Percentiles rank a stretch among this genome's conserved stretches.
These are phyloP conservation scores for Epizoanthus rinbou DNA, from an alignment of 92 coral and sea anemone species.

Conservation along the genomic window DNA sequence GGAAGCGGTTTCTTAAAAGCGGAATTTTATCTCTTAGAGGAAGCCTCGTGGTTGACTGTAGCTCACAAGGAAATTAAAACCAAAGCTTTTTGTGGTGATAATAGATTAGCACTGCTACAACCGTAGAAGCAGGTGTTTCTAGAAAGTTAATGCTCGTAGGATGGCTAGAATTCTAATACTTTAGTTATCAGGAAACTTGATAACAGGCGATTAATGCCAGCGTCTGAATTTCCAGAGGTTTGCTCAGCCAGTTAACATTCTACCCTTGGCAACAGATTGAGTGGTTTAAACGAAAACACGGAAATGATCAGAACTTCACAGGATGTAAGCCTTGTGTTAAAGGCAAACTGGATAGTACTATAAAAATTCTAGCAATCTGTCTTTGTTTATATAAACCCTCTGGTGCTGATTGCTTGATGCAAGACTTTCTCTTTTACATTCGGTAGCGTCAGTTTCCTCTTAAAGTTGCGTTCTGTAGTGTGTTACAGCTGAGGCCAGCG, in stretches of 20 bases:
- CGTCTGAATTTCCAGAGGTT: constrained; percentile 3
- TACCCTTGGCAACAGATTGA: not conserved
- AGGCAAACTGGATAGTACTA: constrained; percentile 1
- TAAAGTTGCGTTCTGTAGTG: not conserved
- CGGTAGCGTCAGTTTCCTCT: not conserved
- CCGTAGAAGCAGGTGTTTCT: constrained; percentile 2
- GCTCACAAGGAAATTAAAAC: constrained; percentile 6
- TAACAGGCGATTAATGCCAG: not conserved
- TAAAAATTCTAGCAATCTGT: not conserved
- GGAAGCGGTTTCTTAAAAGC: not conserved
- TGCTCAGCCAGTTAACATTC: not conserved
- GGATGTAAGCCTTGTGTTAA: constrained; percentile 38
- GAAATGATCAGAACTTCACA: constrained; percentile 34
- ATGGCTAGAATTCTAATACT: not conserved
- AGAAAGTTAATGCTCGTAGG: not conserved
- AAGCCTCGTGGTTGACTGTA: not conserved
- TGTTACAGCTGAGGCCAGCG: constrained; percentile 21
- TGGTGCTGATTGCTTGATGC: not conserved
- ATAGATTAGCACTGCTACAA: constrained; percentile 5
- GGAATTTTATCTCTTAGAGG: constrained; percentile 10
- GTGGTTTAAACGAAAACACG: constrained; percentile 29
- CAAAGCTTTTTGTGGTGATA: not conserved
- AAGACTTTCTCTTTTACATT: not conserved
- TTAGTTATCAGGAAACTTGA: not conserved
- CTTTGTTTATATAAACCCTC: constrained; percentile 13